Base-by-base conservation (phyloP, 2,797 vertebrate species). In the Sandelia bainsii region DNA sequence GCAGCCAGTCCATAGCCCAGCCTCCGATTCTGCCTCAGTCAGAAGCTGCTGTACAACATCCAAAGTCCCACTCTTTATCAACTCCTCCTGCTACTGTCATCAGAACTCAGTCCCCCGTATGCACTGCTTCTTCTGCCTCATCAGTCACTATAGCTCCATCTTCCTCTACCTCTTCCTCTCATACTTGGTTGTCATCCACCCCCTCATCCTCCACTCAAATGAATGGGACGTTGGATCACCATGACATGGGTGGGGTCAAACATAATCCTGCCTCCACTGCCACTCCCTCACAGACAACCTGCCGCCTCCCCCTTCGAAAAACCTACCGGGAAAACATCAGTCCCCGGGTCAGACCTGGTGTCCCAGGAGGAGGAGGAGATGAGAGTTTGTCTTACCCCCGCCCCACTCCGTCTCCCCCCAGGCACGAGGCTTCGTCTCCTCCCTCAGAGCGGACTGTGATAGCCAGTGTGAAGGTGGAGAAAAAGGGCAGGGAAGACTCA, bases 251-350 rank as follows among this genome's bases (percentile, higher is more conserved):
- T 4, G 91, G 90, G 25, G 83, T 83, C 70, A 94, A 72, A 25
- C 84, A 13, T 83, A 94, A 94, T 51, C 89, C 91, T 1, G 87
- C 89, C 0, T 86, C 94, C 60, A 87, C 89, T 37, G 72, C 88
- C 57, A 74, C 89, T 1, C 81, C 91, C 65, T 89, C 92, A 0
- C 25, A 53, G 65, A 95, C 96, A 0, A 96, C 94, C 20, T 96
- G 97, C 69, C 94, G 97, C 2, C 95, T 98, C 2, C 97, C 96
- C 0, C 94, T 98, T 0, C 94, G 97, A 2, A 98, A 98, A 86
- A 97, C 96, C 0, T 98, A 97, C 80, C 91, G 97, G 0, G 96
- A 97, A 76, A 96, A 97, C 7, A 87, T 96, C 37, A 96, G 96
- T 32, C 95, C 96, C 1, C 93, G 94, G 23, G 91, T 86, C 71